These are phyloP conservation scores for Pteria penguin DNA, from an alignment of 2,888 invertebrate species.

Conservation along the genomic window DNA sequence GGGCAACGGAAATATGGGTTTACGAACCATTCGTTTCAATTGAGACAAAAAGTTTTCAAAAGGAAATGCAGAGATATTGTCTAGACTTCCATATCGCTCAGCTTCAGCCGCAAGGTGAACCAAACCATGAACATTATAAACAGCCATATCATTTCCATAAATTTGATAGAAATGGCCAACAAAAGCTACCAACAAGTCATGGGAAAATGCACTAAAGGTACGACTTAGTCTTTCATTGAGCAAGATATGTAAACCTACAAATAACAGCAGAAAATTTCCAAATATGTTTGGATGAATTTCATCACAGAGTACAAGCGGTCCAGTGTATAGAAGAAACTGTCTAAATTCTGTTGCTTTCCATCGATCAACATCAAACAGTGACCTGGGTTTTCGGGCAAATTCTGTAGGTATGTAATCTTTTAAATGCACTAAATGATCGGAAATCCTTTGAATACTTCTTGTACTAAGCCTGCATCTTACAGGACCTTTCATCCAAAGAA, in stretches of 20 bases:
- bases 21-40: conserved; percentile 45
- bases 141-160: conserved; percentile 72
- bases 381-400: conserved; percentile 57
- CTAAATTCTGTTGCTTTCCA: conserved; percentile 71
- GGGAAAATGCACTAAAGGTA: conserved; percentile 51
- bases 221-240: conserved; percentile 46
- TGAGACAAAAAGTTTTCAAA: conserved; percentile 74
- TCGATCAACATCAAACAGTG: conserved; percentile 52
- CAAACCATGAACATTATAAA: conserved; percentile 77
- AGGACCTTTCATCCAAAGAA: conserved; percentile 58
- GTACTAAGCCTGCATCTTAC: conserved; percentile 35
- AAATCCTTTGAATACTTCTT: conserved; percentile 35
- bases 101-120: conserved; percentile 76
- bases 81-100: conserved; percentile 67
- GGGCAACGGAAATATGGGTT: conserved; percentile 42
- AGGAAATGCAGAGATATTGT: conserved; percentile 71
- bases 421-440: conserved; percentile 28
- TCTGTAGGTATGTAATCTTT: conserved; percentile 50
- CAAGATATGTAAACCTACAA: conserved; percentile 54
- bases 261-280: conserved; percentile 54
- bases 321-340: conserved; percentile 66
- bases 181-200: conserved; percentile 58
- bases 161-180: conserved; percentile 59
- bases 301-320: conserved; percentile 51
- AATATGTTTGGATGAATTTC: conserved; percentile 44